These are phyloP conservation scores for Porites lobata DNA, from an alignment of 92 coral and sea anemone species.

Conservation along the genomic window DNA sequence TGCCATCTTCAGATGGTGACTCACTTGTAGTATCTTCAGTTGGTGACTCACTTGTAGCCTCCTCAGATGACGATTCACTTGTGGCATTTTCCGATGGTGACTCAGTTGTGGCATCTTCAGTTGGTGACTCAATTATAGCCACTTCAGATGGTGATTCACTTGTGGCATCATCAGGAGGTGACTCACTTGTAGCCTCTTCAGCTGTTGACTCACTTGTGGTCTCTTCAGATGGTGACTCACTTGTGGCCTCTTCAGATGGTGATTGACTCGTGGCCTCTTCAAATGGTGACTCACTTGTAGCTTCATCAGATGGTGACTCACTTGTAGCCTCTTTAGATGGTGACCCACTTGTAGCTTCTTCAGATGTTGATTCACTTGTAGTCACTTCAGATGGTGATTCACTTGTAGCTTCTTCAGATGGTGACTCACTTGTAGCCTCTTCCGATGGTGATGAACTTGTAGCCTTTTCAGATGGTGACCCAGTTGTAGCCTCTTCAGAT, in stretches of 20 bases:
- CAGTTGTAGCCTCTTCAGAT: conserved; percentile 6
- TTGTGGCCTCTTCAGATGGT: not conserved
- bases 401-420: not conserved
- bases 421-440: not conserved
- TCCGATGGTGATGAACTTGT: not conserved
- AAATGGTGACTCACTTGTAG: not conserved
- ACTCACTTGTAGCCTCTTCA: not conserved
- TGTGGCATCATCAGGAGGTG: not conserved
- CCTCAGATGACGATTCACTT: not conserved
- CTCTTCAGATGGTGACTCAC: not conserved
- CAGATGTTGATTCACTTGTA: not conserved
- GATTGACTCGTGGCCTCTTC: not conserved
- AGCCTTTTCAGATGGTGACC: not conserved
- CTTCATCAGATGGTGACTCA: not conserved
- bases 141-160: not conserved
- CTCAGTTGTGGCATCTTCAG: not conserved
- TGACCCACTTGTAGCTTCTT: not conserved
- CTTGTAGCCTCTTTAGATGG: not conserved
- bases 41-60: not conserved
- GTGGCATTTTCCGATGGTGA: not conserved
- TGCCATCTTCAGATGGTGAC: not conserved
- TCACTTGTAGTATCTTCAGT: not conserved
- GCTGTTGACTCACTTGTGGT: not conserved
- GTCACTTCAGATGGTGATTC: not conserved
- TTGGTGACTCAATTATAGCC: not conserved